Conservation (phyloP, 2,797 vertebrate genomes). For the Enteromius argenteus region DNA sequence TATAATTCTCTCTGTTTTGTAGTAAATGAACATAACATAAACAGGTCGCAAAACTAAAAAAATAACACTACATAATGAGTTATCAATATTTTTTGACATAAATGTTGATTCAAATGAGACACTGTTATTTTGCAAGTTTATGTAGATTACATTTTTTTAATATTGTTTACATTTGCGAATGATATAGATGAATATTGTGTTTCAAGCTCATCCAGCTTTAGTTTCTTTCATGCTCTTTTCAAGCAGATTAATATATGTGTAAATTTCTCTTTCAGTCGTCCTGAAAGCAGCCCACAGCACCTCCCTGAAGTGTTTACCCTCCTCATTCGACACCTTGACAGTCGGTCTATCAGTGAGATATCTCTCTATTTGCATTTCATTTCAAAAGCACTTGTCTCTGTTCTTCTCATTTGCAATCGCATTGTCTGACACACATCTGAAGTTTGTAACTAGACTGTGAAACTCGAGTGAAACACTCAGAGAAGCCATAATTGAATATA, state of each 20-base stretch:
- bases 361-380: slow-evolving; percentile 14
- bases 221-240: not conserved
- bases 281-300: not conserved
- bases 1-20: not conserved
- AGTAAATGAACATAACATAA: not conserved
- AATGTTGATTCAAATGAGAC: not conserved
- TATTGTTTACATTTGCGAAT: not conserved
- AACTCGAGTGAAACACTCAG: slow-evolving; percentile 55
- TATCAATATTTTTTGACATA: not conserved
- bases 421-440: not conserved
- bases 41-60: not conserved
- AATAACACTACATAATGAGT: not conserved
- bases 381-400: not conserved
- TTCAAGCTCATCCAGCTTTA: not conserved
- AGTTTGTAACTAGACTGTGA: slow-evolving; percentile 10
- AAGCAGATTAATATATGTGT: not conserved
- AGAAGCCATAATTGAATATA: slow-evolving; percentile 67
- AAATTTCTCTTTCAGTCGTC: not conserved
- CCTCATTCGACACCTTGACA: slow-evolving; percentile 20
- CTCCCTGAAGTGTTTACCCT: slow-evolving; percentile 21
- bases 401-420: slow-evolving; percentile 12
- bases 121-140: not conserved
- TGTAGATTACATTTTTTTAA: not conserved
- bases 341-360: slow-evolving; percentile 10
- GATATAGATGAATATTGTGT: not conserved